These are phyloP conservation scores for Orchesella flavescens DNA, from an alignment of 2,888 invertebrate genomes.

Conservation along the genomic window DNA sequence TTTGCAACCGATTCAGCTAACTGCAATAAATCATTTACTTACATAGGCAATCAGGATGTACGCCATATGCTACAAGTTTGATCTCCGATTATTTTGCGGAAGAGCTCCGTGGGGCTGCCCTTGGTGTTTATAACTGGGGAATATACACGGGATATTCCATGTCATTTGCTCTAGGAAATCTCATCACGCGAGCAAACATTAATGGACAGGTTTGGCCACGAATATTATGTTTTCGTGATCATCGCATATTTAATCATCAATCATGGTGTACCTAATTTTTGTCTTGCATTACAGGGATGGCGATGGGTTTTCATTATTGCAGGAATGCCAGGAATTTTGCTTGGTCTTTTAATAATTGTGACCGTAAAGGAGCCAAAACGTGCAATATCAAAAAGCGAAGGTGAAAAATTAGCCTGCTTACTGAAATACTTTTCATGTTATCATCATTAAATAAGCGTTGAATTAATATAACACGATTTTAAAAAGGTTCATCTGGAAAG, in stretches of 20 bases:
- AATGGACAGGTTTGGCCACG: slow-evolving; percentile 63
- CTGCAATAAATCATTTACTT: not conserved
- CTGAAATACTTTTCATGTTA: no score
- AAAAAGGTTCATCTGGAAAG: not conserved
- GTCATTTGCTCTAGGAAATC: slow-evolving; percentile 75
- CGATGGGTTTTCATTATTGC: slow-evolving; percentile 74
- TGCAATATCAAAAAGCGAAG: slow-evolving; percentile 39
- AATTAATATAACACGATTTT: no score
- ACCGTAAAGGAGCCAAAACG: slow-evolving; percentile 74
- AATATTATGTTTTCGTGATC: not conserved
- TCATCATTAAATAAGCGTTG: no score
- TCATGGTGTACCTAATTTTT: no score
- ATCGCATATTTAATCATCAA: no score
- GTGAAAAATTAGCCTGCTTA: slow-evolving; percentile 7
- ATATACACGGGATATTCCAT: slow-evolving; percentile 74
- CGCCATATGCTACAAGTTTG: slow-evolving; percentile 69
- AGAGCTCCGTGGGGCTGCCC: slow-evolving; percentile 73
- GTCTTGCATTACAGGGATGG: slow-evolving; percentile 73
- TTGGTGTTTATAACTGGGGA: slow-evolving; percentile 73
- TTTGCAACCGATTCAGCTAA: no score
- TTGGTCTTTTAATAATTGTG: slow-evolving; percentile 73
- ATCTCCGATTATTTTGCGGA: slow-evolving; percentile 69
- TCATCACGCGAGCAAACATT: slow-evolving; percentile 72
- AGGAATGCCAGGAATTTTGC: slow-evolving; percentile 74
- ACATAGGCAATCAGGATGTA: slow-evolving; percentile 68